Evolutionary conservation across 2,888 invertebrate species (phyloP).

Genomic region (Drosophila parthenogenetica): DNA sequence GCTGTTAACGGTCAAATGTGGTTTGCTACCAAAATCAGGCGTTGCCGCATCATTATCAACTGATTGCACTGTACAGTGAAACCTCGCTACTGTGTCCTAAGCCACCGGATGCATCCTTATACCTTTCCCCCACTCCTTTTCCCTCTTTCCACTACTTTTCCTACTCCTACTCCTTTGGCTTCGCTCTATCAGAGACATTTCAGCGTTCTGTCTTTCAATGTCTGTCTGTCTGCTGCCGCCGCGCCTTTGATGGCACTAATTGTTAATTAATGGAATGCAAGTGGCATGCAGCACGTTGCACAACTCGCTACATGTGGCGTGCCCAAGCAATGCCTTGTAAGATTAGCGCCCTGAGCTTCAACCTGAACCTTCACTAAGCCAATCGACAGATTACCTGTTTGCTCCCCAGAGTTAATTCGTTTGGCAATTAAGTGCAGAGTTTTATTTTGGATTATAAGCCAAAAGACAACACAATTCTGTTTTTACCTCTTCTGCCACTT

Average conservation of each 20-base stretch:
- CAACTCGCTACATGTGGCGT: slow-evolving; percentile 49
- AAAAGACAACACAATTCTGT: slow-evolving; percentile 19
- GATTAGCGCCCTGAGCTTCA: slow-evolving; percentile 37
- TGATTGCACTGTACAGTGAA: slow-evolving; percentile 47
- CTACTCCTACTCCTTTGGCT: background rate
- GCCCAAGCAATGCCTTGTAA: slow-evolving; percentile 42
- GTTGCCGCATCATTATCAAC: slow-evolving; percentile 76
- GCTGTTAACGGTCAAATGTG: slow-evolving; percentile 57
- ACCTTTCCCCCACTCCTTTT: slow-evolving; percentile 1
- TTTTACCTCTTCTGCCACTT: background rate
- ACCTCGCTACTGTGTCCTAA: slow-evolving; percentile 66
- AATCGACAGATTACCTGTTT: slow-evolving; percentile 19
- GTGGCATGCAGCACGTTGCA: slow-evolving; percentile 28
- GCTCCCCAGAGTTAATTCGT: slow-evolving; percentile 18
- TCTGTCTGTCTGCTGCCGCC: slow-evolving; percentile 35
- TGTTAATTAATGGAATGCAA: slow-evolving; percentile 76
- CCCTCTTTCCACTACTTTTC: background rate
- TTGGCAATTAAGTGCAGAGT: slow-evolving; percentile 28
- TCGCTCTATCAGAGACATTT: slow-evolving; percentile 9
- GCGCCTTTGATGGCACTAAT: slow-evolving; percentile 70
- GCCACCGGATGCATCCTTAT: slow-evolving; percentile 54
- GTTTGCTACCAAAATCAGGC: slow-evolving; percentile 53
- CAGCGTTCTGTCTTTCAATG: slow-evolving; percentile 8
- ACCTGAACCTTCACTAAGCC: slow-evolving; percentile 5
- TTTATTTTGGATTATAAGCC: slow-evolving; percentile 17